Evolutionary conservation across 2,113 vertebrate species (phyloP).

Genomic region (Rallus limicola): DNA sequence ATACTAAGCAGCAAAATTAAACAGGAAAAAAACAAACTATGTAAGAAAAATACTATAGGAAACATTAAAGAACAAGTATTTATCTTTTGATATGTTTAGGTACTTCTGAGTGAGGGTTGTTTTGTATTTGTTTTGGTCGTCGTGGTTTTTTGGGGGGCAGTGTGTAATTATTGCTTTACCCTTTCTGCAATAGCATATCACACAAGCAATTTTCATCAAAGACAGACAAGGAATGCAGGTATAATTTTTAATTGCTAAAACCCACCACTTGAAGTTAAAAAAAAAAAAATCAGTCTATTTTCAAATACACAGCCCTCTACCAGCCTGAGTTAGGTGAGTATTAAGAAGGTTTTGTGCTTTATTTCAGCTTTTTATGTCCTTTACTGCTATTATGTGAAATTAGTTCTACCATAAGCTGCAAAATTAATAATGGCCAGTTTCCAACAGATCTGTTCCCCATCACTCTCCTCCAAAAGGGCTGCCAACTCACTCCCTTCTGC

Average conservation of each 20-base stretch:
- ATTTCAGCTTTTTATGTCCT: neutral
- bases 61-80: neutral
- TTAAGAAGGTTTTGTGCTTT: neutral
- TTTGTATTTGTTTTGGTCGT: too few relatives aligned
- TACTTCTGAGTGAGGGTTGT: neutral
- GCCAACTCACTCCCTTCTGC: neutral
- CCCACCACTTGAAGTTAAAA: neutral
- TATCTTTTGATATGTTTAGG: neutral
- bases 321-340: neutral
- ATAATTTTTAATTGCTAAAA: neutral
- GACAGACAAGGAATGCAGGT: fast-evolving
- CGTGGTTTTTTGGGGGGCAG: neutral
- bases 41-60: neutral
- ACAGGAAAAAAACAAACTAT: neutral
- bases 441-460: neutral
- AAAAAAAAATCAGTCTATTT: neutral
- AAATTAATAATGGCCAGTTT: neutral
- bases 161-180: neutral
- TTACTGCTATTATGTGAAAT: neutral
- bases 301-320: neutral
- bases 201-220: neutral
- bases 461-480: neutral
- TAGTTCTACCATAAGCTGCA: neutral
- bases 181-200: neutral
- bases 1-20: neutral